A percentile compares a stretch with the other conserved stretches of the same genome.
phyloP scores from a whole-genome alignment of 2,113 vertebrate genomes.

The Oreamnos americanus region DNA sequence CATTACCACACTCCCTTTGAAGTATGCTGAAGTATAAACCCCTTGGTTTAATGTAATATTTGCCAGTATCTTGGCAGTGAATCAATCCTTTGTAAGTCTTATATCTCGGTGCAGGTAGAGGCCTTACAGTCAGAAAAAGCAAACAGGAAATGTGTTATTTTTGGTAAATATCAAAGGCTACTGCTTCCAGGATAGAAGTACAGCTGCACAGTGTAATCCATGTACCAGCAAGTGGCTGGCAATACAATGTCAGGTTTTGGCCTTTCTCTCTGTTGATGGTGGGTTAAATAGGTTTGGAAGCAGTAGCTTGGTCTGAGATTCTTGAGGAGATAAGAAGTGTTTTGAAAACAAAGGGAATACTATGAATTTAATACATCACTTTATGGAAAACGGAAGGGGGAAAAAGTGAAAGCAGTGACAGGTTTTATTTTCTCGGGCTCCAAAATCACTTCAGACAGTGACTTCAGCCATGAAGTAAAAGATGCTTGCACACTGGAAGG shows the following conservation, averaged over 20 bases:
- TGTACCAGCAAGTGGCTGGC: not conserved
- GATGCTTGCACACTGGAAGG: not conserved
- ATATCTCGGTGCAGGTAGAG: not conserved
- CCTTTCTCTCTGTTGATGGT: not conserved
- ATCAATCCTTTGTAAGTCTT: not conserved
- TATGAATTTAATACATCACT: not conserved
- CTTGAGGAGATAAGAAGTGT: not conserved
- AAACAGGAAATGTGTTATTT: not conserved
- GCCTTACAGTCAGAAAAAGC: not conserved
- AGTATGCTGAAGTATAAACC: not conserved
- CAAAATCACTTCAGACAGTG: not conserved
- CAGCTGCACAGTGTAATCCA: not conserved
- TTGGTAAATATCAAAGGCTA: not conserved
- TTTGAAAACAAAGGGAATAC: not conserved
- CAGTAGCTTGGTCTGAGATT: not conserved
- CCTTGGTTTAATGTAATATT: not conserved
- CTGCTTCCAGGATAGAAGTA: not conserved
- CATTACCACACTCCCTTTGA: not conserved
- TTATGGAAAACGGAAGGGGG: not conserved
- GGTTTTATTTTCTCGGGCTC: not conserved
- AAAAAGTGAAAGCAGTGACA: not conserved
- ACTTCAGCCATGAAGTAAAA: not conserved
- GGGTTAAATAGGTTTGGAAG: not conserved
- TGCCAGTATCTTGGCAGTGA: not conserved
- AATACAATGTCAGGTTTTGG: not conserved